Conservation (phyloP, 2,113 vertebrate genomes). For the Callithrix jacchus region DNA sequence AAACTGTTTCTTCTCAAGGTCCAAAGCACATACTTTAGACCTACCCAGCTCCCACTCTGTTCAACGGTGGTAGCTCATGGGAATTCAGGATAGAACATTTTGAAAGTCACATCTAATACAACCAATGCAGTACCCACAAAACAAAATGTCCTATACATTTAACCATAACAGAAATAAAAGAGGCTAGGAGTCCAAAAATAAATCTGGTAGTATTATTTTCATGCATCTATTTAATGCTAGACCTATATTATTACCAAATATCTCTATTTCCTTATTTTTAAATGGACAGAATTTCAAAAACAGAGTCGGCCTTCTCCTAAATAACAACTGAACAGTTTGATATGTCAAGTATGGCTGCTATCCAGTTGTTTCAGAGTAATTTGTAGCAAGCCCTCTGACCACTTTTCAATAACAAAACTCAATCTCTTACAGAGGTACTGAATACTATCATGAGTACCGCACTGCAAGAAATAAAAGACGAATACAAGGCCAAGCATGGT, state of each 20-base stretch:
- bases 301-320: not conserved
- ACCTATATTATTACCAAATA: constrained; percentile 35
- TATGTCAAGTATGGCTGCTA: not conserved
- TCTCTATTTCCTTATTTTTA: not conserved
- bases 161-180: constrained; percentile 28
- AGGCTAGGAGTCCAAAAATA: not conserved
- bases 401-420: constrained; percentile 9
- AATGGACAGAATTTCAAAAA: not conserved
- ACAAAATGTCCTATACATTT: not conserved
- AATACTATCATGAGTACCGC: not conserved
- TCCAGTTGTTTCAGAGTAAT: not conserved
- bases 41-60: not conserved
- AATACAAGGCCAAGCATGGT: not conserved
- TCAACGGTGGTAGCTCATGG: not conserved
- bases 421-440: constrained; percentile 21
- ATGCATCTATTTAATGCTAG: not conserved
- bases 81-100: not conserved
- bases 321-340: not conserved
- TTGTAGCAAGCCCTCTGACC: not conserved
- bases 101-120: not conserved
- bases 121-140: constrained; percentile 5
- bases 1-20: not conserved
- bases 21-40: not conserved
- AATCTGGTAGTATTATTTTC: not conserved
- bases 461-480: constrained; percentile 21